A percentile compares a stretch with the other conserved stretches of the same genome.
These are phyloP conservation scores for Pollenia amentaria DNA, from an alignment of 2,888 invertebrate species.

Conservation along the genomic window DNA sequence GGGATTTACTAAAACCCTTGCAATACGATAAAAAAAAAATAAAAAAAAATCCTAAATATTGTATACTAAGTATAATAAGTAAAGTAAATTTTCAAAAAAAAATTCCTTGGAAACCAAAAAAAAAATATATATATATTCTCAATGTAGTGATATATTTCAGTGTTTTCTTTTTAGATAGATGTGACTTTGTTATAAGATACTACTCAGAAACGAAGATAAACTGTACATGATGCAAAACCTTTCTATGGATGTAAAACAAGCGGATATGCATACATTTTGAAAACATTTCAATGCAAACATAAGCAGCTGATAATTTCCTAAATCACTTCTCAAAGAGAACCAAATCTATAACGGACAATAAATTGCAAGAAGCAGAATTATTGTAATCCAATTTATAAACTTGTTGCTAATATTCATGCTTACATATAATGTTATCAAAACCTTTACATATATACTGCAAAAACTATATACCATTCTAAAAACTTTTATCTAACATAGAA, in stretches of 20 bases:
- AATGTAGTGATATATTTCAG: background rate
- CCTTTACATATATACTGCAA: background rate
- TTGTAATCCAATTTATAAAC: conserved; percentile 8
- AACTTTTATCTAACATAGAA: background rate
- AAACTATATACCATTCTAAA: background rate
- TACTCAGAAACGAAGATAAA: too few relatives aligned
- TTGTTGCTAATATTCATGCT: background rate
- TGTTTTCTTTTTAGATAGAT: background rate
- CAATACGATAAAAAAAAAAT: too few relatives aligned
- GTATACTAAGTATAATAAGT: too few relatives aligned
- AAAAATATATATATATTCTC: too few relatives aligned
- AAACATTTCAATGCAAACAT: background rate
- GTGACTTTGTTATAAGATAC: background rate
- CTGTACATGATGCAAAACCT: background rate
- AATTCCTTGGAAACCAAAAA: background rate
- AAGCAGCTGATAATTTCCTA: background rate
- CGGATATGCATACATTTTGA: background rate
- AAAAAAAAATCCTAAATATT: too few relatives aligned
- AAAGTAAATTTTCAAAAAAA: background rate
- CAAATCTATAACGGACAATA: conserved; percentile 15
- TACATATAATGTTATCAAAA: background rate
- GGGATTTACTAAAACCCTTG: too few relatives aligned
- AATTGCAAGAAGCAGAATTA: conserved; percentile 8
- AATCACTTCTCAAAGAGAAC: background rate
- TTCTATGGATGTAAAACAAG: background rate